phyloP scores from a whole-genome alignment of 2,888 invertebrate genomes.

The Dorcus hopei region DNA sequence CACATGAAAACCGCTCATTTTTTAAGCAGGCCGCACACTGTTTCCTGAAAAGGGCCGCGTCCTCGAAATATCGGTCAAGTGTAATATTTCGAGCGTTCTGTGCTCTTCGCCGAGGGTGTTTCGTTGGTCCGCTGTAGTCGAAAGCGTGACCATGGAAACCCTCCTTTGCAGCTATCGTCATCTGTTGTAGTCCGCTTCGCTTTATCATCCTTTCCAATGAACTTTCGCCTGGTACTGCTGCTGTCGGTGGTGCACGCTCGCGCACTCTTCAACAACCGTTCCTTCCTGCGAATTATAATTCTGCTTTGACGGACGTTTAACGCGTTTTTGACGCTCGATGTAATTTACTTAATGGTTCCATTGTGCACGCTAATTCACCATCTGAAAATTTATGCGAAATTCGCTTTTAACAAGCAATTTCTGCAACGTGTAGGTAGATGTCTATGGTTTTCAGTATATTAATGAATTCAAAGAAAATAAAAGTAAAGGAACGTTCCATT shows the following conservation, averaged over 20 bases:
- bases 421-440: too few species aligned
- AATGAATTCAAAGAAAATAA: too few species aligned
- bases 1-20: constrained; percentile 6
- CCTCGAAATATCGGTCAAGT: constrained; percentile 15
- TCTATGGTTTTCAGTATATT: too few species aligned
- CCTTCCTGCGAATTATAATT: too few species aligned
- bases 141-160: constrained; percentile 8
- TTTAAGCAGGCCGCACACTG: constrained; percentile 13
- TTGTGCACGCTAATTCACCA: too few species aligned
- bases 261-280: too few species aligned
- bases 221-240: constrained; percentile 4
- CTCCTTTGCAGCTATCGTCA: constrained; percentile 5
- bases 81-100: constrained; percentile 1
- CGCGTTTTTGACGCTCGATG: too few species aligned
- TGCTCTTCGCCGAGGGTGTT: not conserved
- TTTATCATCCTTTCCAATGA: constrained; percentile 8
- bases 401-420: too few species aligned
- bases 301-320: too few species aligned
- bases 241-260: not conserved
- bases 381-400: too few species aligned
- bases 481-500: too few species aligned
- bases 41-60: constrained; percentile 16
- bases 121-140: constrained; percentile 3
- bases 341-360: too few species aligned
- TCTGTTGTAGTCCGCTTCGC: constrained; percentile 4